Percentiles rank a stretch among this genome's conserved stretches.
These are phyloP conservation scores for Cecropterus lyciades DNA, from an alignment of 1,140 invertebrate genomes.

Conservation along the genomic window DNA sequence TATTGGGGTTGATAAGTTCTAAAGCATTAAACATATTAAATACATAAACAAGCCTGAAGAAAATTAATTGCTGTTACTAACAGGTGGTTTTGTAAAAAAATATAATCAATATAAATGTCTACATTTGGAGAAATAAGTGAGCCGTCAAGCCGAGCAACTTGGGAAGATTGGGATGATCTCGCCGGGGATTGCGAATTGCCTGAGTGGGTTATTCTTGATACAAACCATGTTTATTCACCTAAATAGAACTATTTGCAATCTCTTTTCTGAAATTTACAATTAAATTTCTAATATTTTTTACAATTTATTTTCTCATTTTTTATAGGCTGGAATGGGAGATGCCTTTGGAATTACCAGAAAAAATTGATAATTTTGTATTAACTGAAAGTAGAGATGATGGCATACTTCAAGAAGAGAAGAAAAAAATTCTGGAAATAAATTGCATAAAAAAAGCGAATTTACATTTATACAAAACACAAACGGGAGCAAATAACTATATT, in stretches of 20 bases:
- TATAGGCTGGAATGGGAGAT: slow-evolving; percentile 61
- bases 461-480: slow-evolving; percentile 54
- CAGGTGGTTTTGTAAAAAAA: too few species aligned
- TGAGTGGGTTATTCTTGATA: slow-evolving; percentile 40
- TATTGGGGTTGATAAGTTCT: too few species aligned
- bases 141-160: slow-evolving; percentile 60
- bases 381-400: slow-evolving; percentile 68
- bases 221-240: not conserved
- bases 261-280: too few species aligned
- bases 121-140: slow-evolving; percentile 74
- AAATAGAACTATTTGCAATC: too few species aligned
- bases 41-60: too few species aligned
- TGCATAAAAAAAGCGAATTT: slow-evolving; percentile 55
- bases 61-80: not conserved
- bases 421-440: slow-evolving; percentile 50
- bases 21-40: too few species aligned
- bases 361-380: slow-evolving; percentile 59
- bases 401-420: slow-evolving; percentile 40
- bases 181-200: slow-evolving; percentile 28
- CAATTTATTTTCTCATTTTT: slow-evolving; percentile 4
- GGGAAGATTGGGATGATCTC: slow-evolving; percentile 75
- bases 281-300: too few species aligned
- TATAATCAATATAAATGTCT: slow-evolving; percentile 44
- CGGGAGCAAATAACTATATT: slow-evolving; percentile 51
- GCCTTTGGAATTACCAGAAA: slow-evolving; percentile 42